Evolutionary conservation across 1,140 invertebrate species (phyloP).

Genomic region (Drosophila littoralis): DNA sequence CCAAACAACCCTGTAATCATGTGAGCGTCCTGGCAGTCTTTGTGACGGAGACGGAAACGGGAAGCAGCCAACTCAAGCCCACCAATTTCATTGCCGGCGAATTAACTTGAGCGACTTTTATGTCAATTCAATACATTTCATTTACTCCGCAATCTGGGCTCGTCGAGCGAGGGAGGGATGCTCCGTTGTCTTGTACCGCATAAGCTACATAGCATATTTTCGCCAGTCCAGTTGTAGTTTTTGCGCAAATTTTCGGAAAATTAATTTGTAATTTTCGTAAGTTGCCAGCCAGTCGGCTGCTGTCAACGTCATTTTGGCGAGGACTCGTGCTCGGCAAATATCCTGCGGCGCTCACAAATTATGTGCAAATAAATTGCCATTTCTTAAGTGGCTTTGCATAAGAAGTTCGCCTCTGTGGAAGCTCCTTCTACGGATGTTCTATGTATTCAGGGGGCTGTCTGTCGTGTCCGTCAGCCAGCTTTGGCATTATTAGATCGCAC

Average conservation of each 20-base stretch:
- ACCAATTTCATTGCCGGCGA: slow-evolving; percentile 79
- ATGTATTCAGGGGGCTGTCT: not conserved
- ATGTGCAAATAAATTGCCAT: slow-evolving; percentile 83
- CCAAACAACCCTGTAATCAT: slow-evolving; percentile 70
- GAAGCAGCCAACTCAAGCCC: slow-evolving; percentile 7
- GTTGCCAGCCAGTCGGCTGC: slow-evolving; percentile 8
- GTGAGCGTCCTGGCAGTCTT: slow-evolving; percentile 34
- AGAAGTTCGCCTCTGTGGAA: slow-evolving; percentile 66
- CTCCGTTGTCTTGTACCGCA: slow-evolving; percentile 40
- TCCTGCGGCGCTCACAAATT: slow-evolving; percentile 79
- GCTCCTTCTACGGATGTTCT: slow-evolving; percentile 21
- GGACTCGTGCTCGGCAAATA: slow-evolving; percentile 52
- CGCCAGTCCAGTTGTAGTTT: slow-evolving; percentile 56
- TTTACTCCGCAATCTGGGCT: slow-evolving; percentile 57
- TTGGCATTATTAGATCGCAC: slow-evolving; percentile 70
- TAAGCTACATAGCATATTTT: slow-evolving; percentile 52
- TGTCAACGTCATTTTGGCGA: slow-evolving; percentile 43
- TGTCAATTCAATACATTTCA: slow-evolving; percentile 83
- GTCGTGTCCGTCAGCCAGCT: slow-evolving; percentile 15
- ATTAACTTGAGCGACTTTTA: slow-evolving; percentile 83
- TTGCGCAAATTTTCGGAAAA: slow-evolving; percentile 76
- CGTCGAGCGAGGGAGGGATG: not conserved
- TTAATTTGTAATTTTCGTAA: slow-evolving; percentile 81
- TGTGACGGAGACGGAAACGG: not conserved
- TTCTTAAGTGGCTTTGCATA: slow-evolving; percentile 83